Evolutionary conservation across 2,113 vertebrate species (phyloP).

Genomic region (Odontophorus gujanensis): DNA sequence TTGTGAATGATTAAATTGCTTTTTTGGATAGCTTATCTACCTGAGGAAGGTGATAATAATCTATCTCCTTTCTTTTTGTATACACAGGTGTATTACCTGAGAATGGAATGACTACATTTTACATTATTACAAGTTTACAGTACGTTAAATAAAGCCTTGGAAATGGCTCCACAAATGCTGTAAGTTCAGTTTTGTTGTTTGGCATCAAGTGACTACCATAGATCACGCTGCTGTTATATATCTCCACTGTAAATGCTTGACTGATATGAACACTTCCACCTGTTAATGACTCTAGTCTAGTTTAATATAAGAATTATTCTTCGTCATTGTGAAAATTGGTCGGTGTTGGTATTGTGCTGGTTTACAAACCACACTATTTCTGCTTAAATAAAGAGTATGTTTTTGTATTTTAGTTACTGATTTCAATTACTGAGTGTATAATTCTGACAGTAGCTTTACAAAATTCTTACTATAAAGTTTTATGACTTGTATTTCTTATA

Average conservation of each 20-base stretch:
- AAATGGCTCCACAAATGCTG: slow-evolving; percentile 37
- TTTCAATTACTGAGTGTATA: neutral
- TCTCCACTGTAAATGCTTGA: neutral
- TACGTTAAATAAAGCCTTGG: slow-evolving; percentile 2
- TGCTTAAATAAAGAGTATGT: neutral
- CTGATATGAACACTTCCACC: neutral
- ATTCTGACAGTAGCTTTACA: neutral
- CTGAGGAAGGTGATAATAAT: neutral
- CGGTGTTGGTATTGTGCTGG: neutral
- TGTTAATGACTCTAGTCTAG: neutral
- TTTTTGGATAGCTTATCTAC: neutral
- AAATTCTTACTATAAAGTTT: neutral
- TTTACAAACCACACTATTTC: neutral
- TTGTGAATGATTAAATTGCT: neutral
- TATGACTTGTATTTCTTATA: neutral
- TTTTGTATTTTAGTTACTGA: neutral
- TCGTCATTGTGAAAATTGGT: neutral
- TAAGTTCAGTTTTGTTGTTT: slow-evolving; percentile 35
- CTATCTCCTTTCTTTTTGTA: neutral
- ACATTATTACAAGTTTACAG: neutral
- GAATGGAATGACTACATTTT: neutral
- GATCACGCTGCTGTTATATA: neutral
- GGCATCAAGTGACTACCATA: neutral
- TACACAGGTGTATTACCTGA: neutral
- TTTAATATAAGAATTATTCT: neutral